Conservation (phyloP, 30 jellyfish, hydroid and myxozoan species). For the Chironex yamaguchii region DNA sequence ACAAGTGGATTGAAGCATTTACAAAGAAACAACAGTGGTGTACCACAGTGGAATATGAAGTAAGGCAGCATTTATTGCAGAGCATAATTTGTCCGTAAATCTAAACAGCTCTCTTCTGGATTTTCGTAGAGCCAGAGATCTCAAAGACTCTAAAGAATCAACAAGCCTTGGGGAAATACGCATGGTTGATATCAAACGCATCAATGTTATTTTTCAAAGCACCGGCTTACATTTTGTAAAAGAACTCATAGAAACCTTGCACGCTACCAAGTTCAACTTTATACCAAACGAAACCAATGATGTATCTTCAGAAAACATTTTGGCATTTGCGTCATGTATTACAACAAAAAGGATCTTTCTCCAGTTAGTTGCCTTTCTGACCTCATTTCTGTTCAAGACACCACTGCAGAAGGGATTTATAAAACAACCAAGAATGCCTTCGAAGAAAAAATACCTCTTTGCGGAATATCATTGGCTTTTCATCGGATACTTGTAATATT, state of each 20-base stretch:
- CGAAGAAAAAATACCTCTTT: too few species aligned
- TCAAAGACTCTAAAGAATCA: slow-evolving; percentile 39
- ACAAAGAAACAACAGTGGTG: slow-evolving; percentile 37
- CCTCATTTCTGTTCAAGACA: not conserved
- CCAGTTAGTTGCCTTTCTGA: slow-evolving; percentile 26
- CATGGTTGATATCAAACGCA: slow-evolving; percentile 40
- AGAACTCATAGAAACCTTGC: slow-evolving; percentile 15
- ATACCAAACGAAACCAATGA: slow-evolving; percentile 51
- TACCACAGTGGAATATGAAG: too few species aligned
- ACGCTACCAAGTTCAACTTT: slow-evolving; percentile 23
- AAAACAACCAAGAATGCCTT: slow-evolving; percentile 1
- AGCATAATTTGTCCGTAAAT: slow-evolving; percentile 13
- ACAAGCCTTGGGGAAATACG: slow-evolving; percentile 6
- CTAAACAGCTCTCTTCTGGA: not conserved
- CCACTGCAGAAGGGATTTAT: not conserved
- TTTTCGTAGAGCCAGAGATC: slow-evolving; percentile 32
- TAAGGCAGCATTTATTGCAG: slow-evolving; percentile 63
- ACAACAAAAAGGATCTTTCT: not conserved
- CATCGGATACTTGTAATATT: slow-evolving; percentile 59
- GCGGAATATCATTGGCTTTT: slow-evolving; percentile 52
- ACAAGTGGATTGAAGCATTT: slow-evolving; percentile 10
- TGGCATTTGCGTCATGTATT: slow-evolving; percentile 24
- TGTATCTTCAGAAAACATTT: slow-evolving; percentile 32
- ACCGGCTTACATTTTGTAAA: slow-evolving; percentile 15
- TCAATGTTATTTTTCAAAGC: slow-evolving; percentile 38